Conservation (phyloP, 2,888 invertebrate genomes). For the Loripinus fragilis region DNA sequence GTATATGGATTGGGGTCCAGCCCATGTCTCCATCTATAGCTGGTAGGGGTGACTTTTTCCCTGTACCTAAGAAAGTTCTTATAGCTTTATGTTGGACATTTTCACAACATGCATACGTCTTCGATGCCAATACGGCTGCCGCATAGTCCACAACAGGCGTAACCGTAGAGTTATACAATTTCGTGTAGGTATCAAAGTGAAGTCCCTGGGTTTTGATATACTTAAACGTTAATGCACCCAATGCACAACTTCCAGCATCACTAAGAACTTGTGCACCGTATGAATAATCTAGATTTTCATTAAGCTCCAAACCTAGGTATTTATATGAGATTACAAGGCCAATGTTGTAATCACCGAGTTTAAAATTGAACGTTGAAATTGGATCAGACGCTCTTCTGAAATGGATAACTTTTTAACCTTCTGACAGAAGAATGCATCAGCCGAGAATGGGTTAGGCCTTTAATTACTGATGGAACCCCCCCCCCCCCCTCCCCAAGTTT, state of each 20-base stretch:
- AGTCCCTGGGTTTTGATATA: slow-evolving; percentile 4
- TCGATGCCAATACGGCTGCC: too few relatives aligned
- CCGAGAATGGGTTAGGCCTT: too few relatives aligned
- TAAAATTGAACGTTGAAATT: neutral
- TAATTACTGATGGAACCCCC: too few relatives aligned
- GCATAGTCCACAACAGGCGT: too few relatives aligned
- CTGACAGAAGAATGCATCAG: too few relatives aligned
- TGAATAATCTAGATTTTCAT: neutral
- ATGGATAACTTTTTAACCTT: neutral
- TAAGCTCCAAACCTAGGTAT: neutral
- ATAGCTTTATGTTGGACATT: too few relatives aligned
- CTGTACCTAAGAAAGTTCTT: too few relatives aligned
- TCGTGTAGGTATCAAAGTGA: too few relatives aligned
- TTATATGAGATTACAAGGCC: neutral
- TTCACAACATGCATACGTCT: slow-evolving; percentile 1
- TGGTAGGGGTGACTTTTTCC: too few relatives aligned
- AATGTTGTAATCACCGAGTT: neutral
- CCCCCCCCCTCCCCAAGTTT: too few relatives aligned
- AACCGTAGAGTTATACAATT: too few relatives aligned
- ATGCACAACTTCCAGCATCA: slow-evolving; percentile 5
- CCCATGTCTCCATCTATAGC: slow-evolving; percentile 3
- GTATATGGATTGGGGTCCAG: too few relatives aligned
- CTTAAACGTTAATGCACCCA: slow-evolving; percentile 7
- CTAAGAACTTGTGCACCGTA: slow-evolving; percentile 2
- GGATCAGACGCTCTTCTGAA: neutral